Base-by-base conservation (phyloP, 2,113 vertebrate genomes). In the Neolamprologus sp. region DNA sequence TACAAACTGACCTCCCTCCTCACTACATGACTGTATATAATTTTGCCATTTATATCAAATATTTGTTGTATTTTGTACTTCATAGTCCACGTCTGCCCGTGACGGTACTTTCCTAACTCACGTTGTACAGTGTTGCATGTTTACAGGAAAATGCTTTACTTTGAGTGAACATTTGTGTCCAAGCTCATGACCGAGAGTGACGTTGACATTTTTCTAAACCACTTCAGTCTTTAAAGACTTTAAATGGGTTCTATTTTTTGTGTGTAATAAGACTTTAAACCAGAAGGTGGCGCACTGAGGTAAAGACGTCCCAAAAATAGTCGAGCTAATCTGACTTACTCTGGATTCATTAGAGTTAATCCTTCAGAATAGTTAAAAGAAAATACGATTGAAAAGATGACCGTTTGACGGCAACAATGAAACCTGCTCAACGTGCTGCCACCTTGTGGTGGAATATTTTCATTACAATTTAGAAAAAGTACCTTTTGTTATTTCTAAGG, bases 281-380 rank as follows among this genome's bases (percentile, higher is more conserved):
- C 23, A 75, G 23, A 30, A 30, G 42, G 14, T 17, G 23, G 71
- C 7, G 14, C 9, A 7, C 14, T 23, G 37, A 45, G 37, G 21
- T 73, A 28, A 65, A 37, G 71, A 47, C 6, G 16, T 28, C 42
- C 42, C 40, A 28, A 75, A 45, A 11, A 3, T 17, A 45, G 13
- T 1, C 4, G 1, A 3, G 37, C 68, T 45, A 26, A 11, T 75
- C 42, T 0, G 0, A 47, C 42, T 4, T 47, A 42, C 1, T 71
- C 12, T 71, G 65, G 0, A 14, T 40, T 42, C 0, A 9, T 47
- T 75, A 5, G 23, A 49, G 9, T 47, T 7, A 2, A 4, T 26
- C 68, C 23, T 17, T 45, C 68, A 7, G 23, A 75, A 19, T 3
- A 3, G 35, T 23, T 6, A 2, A 73, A 26, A 10, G 21, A 17